A percentile compares a stretch with the other conserved stretches of the same genome.
Evolutionary conservation across 2,797 vertebrate species (phyloP).

Genomic region (Aldrovandia affinis): DNA sequence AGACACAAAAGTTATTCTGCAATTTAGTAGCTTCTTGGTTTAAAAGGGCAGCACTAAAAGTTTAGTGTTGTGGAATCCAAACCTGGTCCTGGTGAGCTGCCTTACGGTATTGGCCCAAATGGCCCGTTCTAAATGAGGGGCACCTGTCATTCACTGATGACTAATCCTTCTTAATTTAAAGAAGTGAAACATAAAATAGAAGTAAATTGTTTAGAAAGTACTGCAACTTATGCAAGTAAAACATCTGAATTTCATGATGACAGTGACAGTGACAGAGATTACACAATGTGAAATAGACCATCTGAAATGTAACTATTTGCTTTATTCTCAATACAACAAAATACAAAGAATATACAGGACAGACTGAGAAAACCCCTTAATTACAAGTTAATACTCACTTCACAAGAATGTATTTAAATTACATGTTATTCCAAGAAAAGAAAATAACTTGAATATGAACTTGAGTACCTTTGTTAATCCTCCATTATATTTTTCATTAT

Average conservation of each 20-base stretch:
- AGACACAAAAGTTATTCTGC: neutral
- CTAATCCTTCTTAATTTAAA: neutral
- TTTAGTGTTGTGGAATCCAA: neutral
- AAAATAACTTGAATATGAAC: conserved; percentile 65
- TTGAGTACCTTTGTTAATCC: conserved; percentile 74
- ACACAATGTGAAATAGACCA: conserved; percentile 25
- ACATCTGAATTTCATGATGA: conserved; percentile 47
- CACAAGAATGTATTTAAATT: conserved; percentile 82
- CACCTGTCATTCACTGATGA: neutral
- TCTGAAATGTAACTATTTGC: conserved; percentile 84
- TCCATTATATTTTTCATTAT: conserved; percentile 53
- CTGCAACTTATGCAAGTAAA: neutral
- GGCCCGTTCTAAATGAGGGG: neutral
- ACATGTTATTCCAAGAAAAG: conserved; percentile 77
- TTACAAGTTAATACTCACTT: conserved; percentile 85
- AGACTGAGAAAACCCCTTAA: conserved; percentile 83
- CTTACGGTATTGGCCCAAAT: neutral
- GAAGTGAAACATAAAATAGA: neutral
- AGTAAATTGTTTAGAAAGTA: neutral
- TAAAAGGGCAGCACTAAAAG: neutral
- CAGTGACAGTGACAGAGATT: conserved; percentile 56
- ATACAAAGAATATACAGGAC: conserved; percentile 99
- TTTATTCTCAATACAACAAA: conserved; percentile 99
- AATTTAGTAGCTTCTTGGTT: neutral
- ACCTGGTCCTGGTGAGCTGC: neutral